Evolutionary conservation across 2,888 invertebrate species (phyloP).

Genomic region (Panorpa germanica): DNA sequence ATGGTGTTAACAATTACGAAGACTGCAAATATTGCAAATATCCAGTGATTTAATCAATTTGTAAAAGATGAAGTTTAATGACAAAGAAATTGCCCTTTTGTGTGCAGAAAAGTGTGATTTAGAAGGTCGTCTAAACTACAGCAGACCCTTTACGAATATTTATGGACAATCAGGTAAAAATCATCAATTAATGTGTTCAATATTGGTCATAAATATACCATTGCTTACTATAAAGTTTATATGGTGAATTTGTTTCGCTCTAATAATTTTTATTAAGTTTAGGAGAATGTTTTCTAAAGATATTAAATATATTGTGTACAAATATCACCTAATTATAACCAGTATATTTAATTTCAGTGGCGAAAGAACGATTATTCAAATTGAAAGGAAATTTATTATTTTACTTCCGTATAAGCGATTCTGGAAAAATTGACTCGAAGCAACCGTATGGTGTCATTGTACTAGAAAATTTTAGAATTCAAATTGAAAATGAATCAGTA

Average conservation of each 20-base stretch:
- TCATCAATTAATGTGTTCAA: neutral
- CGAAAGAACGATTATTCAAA: conserved; percentile 63
- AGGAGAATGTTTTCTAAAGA: conserved; percentile 2
- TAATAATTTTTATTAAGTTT: neutral
- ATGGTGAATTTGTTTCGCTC: conserved; percentile 9
- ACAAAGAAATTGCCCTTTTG: conserved; percentile 42
- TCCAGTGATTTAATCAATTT: conserved; percentile 1
- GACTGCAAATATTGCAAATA: too few relatives aligned
- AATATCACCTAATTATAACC: conserved; percentile 8
- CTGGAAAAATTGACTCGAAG: conserved; percentile 40
- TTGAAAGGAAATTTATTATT: conserved; percentile 54
- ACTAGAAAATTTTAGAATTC: conserved; percentile 51
- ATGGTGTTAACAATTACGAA: too few relatives aligned
- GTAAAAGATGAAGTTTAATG: conserved; percentile 50
- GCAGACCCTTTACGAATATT: conserved; percentile 37
- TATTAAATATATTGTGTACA: conserved; percentile 1
- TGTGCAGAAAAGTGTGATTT: conserved; percentile 39
- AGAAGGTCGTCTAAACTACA: conserved; percentile 55
- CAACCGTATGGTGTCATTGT: conserved; percentile 54
- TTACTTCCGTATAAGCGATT: conserved; percentile 52
- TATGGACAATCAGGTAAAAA: conserved; percentile 26
- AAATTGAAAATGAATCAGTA: conserved; percentile 43
- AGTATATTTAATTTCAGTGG: conserved; percentile 31
- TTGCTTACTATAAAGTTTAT: neutral
- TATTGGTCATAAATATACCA: neutral